A percentile compares a stretch with the other conserved stretches of the same genome.
Conservation (phyloP, 2,888 invertebrate genomes). For the Cosmorhoe ocellata region DNA sequence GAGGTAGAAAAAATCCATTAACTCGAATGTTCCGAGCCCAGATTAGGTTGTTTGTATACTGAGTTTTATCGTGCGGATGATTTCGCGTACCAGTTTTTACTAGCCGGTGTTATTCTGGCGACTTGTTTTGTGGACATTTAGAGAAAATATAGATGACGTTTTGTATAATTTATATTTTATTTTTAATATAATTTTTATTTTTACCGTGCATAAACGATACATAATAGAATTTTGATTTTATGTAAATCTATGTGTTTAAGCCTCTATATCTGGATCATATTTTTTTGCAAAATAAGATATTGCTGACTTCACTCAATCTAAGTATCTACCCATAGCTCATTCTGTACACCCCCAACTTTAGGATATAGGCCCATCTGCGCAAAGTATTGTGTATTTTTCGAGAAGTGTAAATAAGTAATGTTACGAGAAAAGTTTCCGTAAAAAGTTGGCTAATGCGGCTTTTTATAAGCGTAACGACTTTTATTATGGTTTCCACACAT, state of each 20-base stretch:
- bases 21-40: constrained; percentile 27
- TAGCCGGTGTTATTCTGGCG: constrained; percentile 20
- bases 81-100: constrained; percentile 20
- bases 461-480: constrained; percentile 26
- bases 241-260: too few species aligned
- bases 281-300: too few species aligned
- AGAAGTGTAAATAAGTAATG: constrained; percentile 31
- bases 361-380: constrained; percentile 22
- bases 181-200: neutral
- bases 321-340: constrained; percentile 10
- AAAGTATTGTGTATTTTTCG: constrained; percentile 28
- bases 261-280: too few species aligned
- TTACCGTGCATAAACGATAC: too few species aligned
- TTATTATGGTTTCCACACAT: constrained; percentile 14
- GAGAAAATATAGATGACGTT: constrained; percentile 3
- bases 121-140: constrained; percentile 14
- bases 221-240: too few species aligned
- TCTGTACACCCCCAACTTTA: constrained; percentile 22
- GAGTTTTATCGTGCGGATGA: constrained; percentile 24
- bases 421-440: constrained; percentile 23
- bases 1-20: constrained; percentile 40
- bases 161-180: neutral
- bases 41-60: constrained; percentile 29
- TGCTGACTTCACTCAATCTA: constrained; percentile 4
- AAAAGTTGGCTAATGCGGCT: constrained; percentile 23